These are phyloP conservation scores for Spea hammondii DNA, from an alignment of 2,797 vertebrate genomes.

Conservation along the genomic window DNA sequence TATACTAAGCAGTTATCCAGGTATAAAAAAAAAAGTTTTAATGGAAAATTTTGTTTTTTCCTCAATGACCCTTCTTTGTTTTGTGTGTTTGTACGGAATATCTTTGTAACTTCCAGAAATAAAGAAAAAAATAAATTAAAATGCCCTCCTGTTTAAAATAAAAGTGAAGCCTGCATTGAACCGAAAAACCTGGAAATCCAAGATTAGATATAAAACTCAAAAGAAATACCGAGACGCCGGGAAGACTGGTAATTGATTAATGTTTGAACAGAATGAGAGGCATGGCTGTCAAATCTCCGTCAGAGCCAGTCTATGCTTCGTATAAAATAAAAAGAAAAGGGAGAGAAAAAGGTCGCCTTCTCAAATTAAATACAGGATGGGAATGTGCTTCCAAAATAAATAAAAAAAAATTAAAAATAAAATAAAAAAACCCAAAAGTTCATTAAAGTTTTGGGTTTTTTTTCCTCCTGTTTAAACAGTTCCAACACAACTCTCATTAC, in stretches of 20 bases:
- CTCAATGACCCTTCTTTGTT: no score
- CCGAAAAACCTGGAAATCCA: slow-evolving; percentile 30
- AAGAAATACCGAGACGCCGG: slow-evolving; percentile 24
- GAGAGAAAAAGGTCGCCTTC: not conserved
- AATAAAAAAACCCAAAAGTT: slow-evolving; percentile 4
- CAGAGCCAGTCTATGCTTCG: not conserved
- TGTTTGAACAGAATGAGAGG: slow-evolving; percentile 45
- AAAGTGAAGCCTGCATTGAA: slow-evolving; percentile 30
- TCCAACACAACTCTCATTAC: not conserved
- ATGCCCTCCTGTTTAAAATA: not conserved
- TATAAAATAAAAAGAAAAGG: slow-evolving; percentile 24
- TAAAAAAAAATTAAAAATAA: slow-evolving; percentile 3
- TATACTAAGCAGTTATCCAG: no score
- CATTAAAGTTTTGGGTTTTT: not conserved
- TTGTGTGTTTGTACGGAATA: not conserved
- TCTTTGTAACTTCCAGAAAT: slow-evolving; percentile 12
- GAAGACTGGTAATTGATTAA: slow-evolving; percentile 43
- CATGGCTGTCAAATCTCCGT: slow-evolving; percentile 24
- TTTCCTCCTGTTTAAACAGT: not conserved
- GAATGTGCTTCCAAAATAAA: slow-evolving; percentile 1
- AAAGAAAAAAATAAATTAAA: slow-evolving; percentile 5
- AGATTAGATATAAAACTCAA: slow-evolving; percentile 34
- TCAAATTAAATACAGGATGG: slow-evolving; percentile 23
- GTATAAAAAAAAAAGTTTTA: not conserved
- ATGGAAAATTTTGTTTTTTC: no score